phyloP scores from a whole-genome alignment of 2,797 vertebrate genomes.

The Paguma larvata region DNA sequence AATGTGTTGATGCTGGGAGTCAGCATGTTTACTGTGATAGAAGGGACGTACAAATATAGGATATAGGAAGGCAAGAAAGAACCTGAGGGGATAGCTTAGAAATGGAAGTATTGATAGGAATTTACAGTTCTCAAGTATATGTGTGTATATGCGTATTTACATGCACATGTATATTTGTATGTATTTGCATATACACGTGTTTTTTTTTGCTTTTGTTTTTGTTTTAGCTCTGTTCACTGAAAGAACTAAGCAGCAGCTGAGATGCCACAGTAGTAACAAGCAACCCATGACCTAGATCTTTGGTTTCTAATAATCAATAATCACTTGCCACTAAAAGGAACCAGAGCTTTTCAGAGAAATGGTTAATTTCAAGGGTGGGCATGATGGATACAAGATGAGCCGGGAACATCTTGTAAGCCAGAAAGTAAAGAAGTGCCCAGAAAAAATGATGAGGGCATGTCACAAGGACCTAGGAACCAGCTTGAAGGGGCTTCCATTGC shows the following conservation, averaged over 20 bases:
- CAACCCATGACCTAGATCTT: background rate
- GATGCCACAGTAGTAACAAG: background rate
- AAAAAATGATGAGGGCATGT: background rate
- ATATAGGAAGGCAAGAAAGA: background rate
- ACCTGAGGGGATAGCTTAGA: background rate
- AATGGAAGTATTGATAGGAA: background rate
- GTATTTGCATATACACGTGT: background rate
- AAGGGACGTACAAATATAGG: background rate
- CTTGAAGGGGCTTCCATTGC: background rate
- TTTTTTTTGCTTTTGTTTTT: background rate
- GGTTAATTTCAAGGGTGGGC: background rate
- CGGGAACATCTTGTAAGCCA: background rate
- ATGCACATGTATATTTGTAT: background rate
- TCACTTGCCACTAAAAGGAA: background rate
- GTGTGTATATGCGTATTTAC: background rate
- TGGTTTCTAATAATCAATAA: background rate
- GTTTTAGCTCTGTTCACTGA: background rate
- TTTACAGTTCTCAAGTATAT: background rate
- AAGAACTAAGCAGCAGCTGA: background rate
- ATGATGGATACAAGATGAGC: background rate
- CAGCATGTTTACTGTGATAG: background rate
- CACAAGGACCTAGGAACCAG: background rate
- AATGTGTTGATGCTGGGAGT: background rate
- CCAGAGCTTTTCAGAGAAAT: background rate
- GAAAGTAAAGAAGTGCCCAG: background rate